These are phyloP conservation scores for Ichneumon xanthorius DNA, from an alignment of 2,888 invertebrate genomes.

Conservation along the genomic window DNA sequence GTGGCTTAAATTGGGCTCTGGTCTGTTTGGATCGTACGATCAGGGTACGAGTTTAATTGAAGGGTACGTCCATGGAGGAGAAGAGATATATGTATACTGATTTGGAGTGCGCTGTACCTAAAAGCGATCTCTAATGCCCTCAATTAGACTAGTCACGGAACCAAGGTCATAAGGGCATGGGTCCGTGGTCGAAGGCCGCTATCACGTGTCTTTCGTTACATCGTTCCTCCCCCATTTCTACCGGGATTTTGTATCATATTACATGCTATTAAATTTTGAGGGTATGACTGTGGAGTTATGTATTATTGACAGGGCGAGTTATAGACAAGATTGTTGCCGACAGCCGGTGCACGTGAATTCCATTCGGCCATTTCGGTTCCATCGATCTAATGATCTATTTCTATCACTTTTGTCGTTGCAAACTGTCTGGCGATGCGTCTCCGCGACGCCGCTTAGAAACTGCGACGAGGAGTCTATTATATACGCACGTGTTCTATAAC, in stretches of 20 bases:
- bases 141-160: slow-evolving; percentile 52
- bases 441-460: not conserved
- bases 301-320: not conserved
- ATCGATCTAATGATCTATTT: not conserved
- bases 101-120: slow-evolving; percentile 16
- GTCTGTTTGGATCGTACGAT: not conserved
- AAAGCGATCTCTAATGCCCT: slow-evolving; percentile 34
- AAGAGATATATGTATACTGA: not conserved
- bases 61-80: not conserved
- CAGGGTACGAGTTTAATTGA: slow-evolving; percentile 4
- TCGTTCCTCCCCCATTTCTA: not conserved
- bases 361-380: not conserved
- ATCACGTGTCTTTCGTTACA: not conserved
- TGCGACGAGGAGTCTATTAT: not conserved
- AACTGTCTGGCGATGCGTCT: not conserved
- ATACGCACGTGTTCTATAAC: slow-evolving; percentile 41
- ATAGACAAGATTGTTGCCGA: not conserved
- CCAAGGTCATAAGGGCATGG: slow-evolving; percentile 54
- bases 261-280: slow-evolving; percentile 12
- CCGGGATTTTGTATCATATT: slow-evolving; percentile 16
- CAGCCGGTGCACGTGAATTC: not conserved
- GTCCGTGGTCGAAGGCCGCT: slow-evolving; percentile 8
- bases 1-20: not conserved
- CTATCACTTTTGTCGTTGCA: not conserved
- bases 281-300: not conserved